Base-by-base conservation (phyloP, 2,888 invertebrate species). In the Cosmia trapezina region DNA sequence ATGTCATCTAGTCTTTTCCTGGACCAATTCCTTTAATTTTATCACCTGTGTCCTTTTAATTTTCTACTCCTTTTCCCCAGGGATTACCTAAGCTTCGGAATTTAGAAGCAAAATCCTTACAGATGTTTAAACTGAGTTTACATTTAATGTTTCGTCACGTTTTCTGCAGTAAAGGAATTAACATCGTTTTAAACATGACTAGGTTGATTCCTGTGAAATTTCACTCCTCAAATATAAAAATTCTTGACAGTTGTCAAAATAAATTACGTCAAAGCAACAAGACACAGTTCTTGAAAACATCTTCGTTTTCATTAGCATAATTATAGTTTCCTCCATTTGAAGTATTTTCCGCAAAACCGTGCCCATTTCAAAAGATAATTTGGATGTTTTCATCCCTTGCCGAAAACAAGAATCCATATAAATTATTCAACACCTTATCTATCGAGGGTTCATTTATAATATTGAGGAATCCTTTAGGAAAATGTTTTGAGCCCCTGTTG, bases 391-490 rank as follows among this genome's bases (percentile, higher is more conserved):
- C 37, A 12, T 53, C 43, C 51, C 17, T 47, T 37, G 51, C 19
- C 59, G 12, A 41, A 68, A 49, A 74, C 61, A 74, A 62, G 64
- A 53, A 60, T 57, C 63, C 33, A 56, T 67, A 70, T 70, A 70
- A 76, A 76, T 81, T 67, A 79, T 79, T 79, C 77, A 81, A 45
- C 59, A 70, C 63, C 62, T 70, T 74, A 59, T 67, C 47, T 61
- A 67, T n/a, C 14, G 59, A 77, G 41, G 64, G 56, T 41, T 61
- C 45, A 47, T 68, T 81, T 68, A 49, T 81, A 81, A 63, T 59
- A 67, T 76, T 60, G 41, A 51, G 37, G 63, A 57, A 67, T 67
- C 66, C 47, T 67, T 67, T 79, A 47, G 56, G 70, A 67, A 67
- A 60, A 65, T 65, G 54, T 67, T 65, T 60, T 33, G 43, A 51